These are phyloP conservation scores for Campopleginae sp. DNA, from an alignment of 2,888 invertebrate species.

Conservation along the genomic window DNA sequence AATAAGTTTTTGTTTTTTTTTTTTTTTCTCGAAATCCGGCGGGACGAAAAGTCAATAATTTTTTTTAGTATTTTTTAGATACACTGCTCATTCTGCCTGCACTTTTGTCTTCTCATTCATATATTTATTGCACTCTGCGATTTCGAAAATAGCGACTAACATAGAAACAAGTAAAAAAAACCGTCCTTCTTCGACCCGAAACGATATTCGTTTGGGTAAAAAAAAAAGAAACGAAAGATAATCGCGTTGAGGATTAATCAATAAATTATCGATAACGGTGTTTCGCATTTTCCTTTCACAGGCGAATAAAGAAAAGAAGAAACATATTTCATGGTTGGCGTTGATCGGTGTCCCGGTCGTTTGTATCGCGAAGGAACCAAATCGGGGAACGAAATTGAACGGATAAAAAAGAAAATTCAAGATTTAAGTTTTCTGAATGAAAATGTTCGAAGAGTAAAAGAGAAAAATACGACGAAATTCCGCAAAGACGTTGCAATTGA, in stretches of 20 bases:
- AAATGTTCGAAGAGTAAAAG: slow-evolving; percentile 2
- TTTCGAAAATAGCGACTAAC: slow-evolving; percentile 34
- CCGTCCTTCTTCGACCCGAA: slow-evolving; percentile 17
- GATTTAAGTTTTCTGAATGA: neutral
- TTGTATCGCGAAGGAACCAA: neutral
- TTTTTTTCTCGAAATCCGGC: slow-evolving; percentile 11
- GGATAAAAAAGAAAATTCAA: neutral
- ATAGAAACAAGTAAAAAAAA: slow-evolving; percentile 55
- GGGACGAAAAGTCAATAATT: slow-evolving; percentile 29
- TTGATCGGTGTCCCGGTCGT: neutral
- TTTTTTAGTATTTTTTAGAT: slow-evolving; percentile 32
- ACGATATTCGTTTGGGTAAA: slow-evolving; percentile 3
- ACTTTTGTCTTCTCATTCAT: slow-evolving; percentile 25
- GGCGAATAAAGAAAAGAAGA: neutral
- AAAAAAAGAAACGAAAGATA: neutral
- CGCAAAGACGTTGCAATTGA: slow-evolving; percentile 1
- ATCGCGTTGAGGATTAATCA: slow-evolving; percentile 25
- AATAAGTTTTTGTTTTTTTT: slow-evolving; percentile 29
- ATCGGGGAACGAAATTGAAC: neutral
- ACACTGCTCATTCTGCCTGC: slow-evolving; percentile 39
- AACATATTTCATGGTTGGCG: neutral
- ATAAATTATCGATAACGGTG: slow-evolving; percentile 25
- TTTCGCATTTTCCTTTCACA: neutral
- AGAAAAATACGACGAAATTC: slow-evolving; percentile 13
- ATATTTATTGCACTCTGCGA: slow-evolving; percentile 64